Base-by-base conservation (phyloP, 2,797 vertebrate genomes). In the Setipinna tenuifilis region DNA sequence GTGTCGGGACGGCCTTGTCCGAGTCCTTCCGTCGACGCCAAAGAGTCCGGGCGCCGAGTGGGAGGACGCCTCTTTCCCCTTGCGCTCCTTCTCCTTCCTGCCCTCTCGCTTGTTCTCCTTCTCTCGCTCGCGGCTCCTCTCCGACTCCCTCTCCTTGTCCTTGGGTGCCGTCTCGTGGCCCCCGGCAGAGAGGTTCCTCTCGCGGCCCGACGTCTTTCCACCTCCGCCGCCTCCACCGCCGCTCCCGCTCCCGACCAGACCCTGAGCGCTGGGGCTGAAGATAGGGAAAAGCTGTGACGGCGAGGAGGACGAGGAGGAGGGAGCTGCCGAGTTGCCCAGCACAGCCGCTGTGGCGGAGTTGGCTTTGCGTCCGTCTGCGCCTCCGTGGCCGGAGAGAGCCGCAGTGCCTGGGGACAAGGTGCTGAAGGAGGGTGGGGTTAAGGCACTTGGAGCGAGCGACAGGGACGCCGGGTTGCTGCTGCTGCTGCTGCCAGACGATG, bases 41-140 rank as follows among this genome's bases (percentile, higher is more conserved):
- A 98, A 98, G 92, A 97, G 89, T 86, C 95, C 90, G 86, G 97
- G 90, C 83, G 93, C 88, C 84, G 95, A 91, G 88, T 92, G 96
- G 88, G 97, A 96, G 61, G 96, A 93, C 89, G 96, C 94, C 14
- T 97, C 95, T 16, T 97, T 98, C 83, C 95, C 97, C 93, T 96
- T 96, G 90, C 96, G 97, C 91, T 99, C 98, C 85, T 93, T 88
- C 57, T 96, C 96, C 88, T 98, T 99, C 89, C 95, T 95, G 14
- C 90, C 93, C 61, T 96, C 96, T 87, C 93, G 96, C 88, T 99
- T 99, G 91, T 99, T 99, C 91, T 99, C 98, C 89, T 99, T 99
- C 86, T 98, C 98, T 87, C 96, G 95, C 85, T 98, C 98, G 86
- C 96, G 90, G 87, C 95, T 97, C 91, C 96, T 96, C 91, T 98